Evolutionary conservation across 2,797 vertebrate species (phyloP), one percentile per base, ranked within the genome.

Genomic region (Discoglossus pictus): DNA sequence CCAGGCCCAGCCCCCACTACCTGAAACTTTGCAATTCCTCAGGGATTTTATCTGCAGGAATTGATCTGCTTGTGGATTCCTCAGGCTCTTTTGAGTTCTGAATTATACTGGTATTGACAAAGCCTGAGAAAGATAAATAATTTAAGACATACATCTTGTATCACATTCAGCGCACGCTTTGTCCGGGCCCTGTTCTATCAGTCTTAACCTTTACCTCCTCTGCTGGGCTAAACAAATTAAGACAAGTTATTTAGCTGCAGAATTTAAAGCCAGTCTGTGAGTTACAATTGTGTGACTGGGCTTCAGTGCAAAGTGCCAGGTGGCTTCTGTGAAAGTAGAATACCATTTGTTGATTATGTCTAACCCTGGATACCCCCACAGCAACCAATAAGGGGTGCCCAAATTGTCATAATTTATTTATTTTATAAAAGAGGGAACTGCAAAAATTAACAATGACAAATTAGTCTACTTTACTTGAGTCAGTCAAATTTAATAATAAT

Each of bases 11-110:
- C 54, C 46, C 61, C 42, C 27, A 64, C 68, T 64, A 58, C 50
- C 61, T 59, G 68, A 71, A 71, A 71, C 61, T 64, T 71, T 65
- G 61, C 17, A 44, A 71, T 71, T 71, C 68, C 68, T 25, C 53
- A 38, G 68, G 68, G 68, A 71, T 71, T 71, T 64, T 71, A 71
- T 71, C 68, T 64, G 68, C 68, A 59, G 36, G 68, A 71, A 71
- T 71, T 71, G 68, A 71, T 71, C 68, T 71, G 68, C 68, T 71
- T 71, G 68, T 71, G 68, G 68, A 65, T 71, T 71, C 68, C 68
- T 71, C 61, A 61, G 68, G 68, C 61, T 71, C 68, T 71, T 71
- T 71, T 71, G 68, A 71, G 68, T 61, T 71, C 68, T 71, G 68
- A 71, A 71, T 71, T 71, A 71, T 65, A 71, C 68, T 61, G 25